Conservation (phyloP, 1,140 invertebrate species). For the Ceratosolen solmsi region DNA sequence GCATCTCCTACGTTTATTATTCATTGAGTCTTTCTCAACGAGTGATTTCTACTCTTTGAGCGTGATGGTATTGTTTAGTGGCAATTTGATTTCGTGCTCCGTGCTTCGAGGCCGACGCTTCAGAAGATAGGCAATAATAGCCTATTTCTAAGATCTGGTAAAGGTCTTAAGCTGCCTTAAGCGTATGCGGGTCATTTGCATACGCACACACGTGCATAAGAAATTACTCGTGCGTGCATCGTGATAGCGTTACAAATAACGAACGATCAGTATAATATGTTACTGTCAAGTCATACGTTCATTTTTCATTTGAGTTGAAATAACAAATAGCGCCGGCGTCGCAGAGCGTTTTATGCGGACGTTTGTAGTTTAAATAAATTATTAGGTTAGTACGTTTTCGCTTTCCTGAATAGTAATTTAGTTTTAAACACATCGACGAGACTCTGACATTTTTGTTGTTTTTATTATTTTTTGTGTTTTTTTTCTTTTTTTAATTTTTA, state of each 20-base stretch:
- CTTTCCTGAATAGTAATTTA: no score
- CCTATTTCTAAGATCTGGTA: no score
- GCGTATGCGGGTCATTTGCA: background rate
- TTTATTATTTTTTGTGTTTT: no score
- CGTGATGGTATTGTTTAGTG: no score
- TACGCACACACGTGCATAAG: background rate
- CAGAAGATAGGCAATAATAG: no score
- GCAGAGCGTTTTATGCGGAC: background rate
- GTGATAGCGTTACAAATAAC: background rate
- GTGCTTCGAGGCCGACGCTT: no score
- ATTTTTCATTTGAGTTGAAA: background rate
- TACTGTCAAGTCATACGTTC: background rate
- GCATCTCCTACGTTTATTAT: background rate
- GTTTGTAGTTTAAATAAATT: background rate
- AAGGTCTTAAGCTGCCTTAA: background rate
- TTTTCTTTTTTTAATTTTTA: no score
- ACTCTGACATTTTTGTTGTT: no score
- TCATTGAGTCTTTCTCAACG: background rate
- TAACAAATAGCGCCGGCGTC: background rate
- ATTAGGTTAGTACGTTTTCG: background rate
- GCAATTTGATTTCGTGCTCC: no score
- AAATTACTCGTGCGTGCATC: background rate
- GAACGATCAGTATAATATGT: background rate
- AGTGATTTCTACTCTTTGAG: no score
- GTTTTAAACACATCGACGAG: no score